These are phyloP conservation scores for Nemotelus nigrinus DNA, from an alignment of 2,888 invertebrate species.

Conservation along the genomic window DNA sequence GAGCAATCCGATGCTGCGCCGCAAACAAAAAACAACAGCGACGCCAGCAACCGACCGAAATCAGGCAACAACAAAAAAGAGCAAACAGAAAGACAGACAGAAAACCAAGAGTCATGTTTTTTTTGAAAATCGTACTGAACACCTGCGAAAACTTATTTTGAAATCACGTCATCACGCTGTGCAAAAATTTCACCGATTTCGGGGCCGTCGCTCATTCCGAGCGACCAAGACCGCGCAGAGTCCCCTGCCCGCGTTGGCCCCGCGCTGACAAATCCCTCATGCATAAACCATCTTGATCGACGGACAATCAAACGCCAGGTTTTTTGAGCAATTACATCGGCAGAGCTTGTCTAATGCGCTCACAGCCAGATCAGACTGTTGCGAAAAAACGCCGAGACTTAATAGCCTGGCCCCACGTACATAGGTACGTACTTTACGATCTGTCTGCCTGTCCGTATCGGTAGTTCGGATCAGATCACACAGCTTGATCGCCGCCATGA, in stretches of 20 bases:
- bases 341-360: background rate
- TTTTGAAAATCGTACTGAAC: conserved; percentile 45
- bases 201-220: background rate
- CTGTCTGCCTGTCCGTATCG: background rate
- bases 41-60: background rate
- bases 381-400: conserved; percentile 13
- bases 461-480: background rate
- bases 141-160: conserved; percentile 50
- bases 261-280: background rate
- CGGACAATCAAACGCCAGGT: conserved; percentile 29
- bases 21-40: background rate
- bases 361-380: background rate
- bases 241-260: background rate
- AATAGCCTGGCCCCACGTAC: background rate
- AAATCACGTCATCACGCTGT: conserved; percentile 50
- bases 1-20: background rate
- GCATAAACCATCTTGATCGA: conserved; percentile 26
- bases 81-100: background rate
- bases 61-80: conserved; percentile 1
- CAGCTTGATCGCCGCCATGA: background rate
- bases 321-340: conserved; percentile 22
- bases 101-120: conserved; percentile 30
- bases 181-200: conserved; percentile 45
- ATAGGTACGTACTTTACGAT: background rate
- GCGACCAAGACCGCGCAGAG: background rate